Evolutionary conservation across 2,113 vertebrate genomes (phyloP).

Genomic region (Azemiops feae): DNA sequence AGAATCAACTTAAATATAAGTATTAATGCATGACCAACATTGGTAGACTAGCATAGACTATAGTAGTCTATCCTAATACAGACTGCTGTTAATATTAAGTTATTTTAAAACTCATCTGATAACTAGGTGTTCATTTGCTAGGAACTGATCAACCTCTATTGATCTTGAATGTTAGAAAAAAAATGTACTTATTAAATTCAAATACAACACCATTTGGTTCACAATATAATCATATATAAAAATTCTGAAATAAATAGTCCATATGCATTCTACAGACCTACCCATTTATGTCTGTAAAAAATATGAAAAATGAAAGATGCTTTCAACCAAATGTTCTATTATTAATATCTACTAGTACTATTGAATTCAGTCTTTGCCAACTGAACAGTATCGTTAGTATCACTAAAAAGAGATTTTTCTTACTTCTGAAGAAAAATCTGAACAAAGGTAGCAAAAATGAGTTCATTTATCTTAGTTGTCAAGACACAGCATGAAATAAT

Average conservation of each 20-base stretch:
- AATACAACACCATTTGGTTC: not conserved
- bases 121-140: not conserved
- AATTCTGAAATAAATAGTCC: not conserved
- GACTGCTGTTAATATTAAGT: not conserved
- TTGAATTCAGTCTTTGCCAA: not conserved
- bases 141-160: not conserved
- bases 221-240: not conserved
- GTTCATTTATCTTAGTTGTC: not conserved
- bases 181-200: not conserved
- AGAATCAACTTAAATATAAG: not conserved
- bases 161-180: not conserved
- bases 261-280: not conserved
- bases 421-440: not conserved
- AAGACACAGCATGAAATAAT: not conserved
- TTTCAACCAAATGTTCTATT: not conserved
- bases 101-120: not conserved
- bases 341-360: not conserved
- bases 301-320: not conserved
- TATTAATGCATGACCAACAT: not conserved
- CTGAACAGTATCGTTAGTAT: not conserved
- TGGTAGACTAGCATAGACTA: not conserved
- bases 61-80: not conserved
- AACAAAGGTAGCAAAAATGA: not conserved
- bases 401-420: not conserved
- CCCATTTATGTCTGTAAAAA: not conserved